Evolutionary conservation across 2,113 vertebrate genomes (phyloP).

Genomic region (Oenanthe melanoleuca): DNA sequence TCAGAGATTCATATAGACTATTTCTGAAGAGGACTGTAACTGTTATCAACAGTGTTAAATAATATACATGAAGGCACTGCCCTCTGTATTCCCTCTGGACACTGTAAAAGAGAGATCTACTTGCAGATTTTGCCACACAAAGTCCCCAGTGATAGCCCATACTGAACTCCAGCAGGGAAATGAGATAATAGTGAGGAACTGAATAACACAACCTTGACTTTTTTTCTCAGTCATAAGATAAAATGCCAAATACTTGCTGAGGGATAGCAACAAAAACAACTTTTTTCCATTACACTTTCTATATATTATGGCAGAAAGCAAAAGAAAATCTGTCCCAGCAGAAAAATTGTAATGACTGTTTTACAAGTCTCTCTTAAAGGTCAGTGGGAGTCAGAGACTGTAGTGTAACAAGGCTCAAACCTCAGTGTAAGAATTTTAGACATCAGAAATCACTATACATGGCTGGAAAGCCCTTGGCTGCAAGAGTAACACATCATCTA

Average conservation of each 20-base stretch:
- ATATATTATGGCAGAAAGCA: neutral
- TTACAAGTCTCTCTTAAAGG: conserved; percentile 3
- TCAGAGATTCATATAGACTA: neutral
- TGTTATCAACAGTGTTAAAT: neutral
- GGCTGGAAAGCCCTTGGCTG: neutral
- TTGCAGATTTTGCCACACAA: neutral
- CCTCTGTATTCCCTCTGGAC: neutral
- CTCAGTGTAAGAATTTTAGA: neutral
- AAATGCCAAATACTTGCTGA: neutral
- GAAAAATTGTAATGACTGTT: neutral
- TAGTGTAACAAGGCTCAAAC: neutral
- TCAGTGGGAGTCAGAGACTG: neutral
- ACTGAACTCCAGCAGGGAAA: neutral
- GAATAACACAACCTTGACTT: neutral
- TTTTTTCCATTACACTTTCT: neutral
- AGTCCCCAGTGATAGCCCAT: neutral
- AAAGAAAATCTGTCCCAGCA: neutral
- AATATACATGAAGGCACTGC: neutral
- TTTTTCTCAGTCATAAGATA: neutral
- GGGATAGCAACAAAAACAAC: neutral
- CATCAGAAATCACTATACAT: neutral
- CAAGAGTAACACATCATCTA: neutral
- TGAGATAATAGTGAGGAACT: neutral
- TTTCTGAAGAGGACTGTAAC: neutral
- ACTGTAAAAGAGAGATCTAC: neutral